Evolutionary conservation across 2,797 vertebrate genomes (phyloP).

Genomic region (Characodon lateralis): DNA sequence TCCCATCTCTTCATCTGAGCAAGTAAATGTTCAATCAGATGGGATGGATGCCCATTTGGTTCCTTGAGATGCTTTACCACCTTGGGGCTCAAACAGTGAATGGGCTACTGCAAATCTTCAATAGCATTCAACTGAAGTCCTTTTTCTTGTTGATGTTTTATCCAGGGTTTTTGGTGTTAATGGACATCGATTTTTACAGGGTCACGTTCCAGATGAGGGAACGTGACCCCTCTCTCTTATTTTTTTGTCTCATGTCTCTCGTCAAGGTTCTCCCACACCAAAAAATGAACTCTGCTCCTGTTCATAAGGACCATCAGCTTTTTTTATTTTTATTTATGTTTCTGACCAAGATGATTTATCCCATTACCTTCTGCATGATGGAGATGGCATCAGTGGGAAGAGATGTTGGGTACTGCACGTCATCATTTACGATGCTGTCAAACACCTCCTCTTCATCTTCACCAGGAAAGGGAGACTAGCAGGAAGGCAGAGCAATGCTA

Average conservation of each 20-base stretch:
- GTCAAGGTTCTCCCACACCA: neutral
- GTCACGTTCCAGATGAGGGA: neutral
- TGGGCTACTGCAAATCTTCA: neutral
- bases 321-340: neutral
- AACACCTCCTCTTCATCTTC: conserved; percentile 96
- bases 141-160: too few species aligned
- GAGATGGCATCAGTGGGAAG: conserved; percentile 84
- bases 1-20: too few species aligned
- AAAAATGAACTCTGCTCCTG: neutral
- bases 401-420: conserved; percentile 84
- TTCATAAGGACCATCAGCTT: neutral
- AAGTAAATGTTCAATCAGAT: too few species aligned
- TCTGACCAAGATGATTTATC: neutral
- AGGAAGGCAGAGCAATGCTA: conserved; percentile 10
- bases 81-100: too few species aligned
- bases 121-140: neutral
- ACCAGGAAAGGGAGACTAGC: conserved; percentile 90
- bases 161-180: neutral
- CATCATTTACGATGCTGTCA: conserved; percentile 92
- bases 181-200: neutral
- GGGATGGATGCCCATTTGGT: too few species aligned
- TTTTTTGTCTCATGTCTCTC: neutral
- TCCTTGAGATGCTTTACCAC: too few species aligned
- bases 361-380: conserved; percentile 86
- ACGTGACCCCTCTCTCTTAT: neutral